A percentile compares a stretch with the other conserved stretches of the same genome.
These are phyloP conservation scores for Squalus acanthias DNA, from an alignment of 2,797 vertebrate genomes.

Conservation along the genomic window DNA sequence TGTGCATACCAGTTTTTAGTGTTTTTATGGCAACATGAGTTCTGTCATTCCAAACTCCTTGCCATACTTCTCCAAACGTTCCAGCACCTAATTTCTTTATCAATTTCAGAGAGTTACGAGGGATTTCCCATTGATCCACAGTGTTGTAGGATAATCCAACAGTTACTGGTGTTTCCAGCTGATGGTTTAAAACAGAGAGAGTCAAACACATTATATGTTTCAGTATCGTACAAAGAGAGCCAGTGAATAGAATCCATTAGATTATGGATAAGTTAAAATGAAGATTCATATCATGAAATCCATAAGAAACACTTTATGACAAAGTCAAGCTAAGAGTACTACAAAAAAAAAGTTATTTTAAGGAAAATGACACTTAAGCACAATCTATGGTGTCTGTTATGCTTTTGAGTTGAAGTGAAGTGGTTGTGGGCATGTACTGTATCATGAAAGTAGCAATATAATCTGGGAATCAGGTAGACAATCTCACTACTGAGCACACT, in stretches of 20 bases:
- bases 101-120: conserved; percentile 70
- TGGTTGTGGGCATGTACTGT: too few relatives aligned
- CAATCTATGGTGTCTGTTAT: too few relatives aligned
- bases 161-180: conserved; percentile 64
- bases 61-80: conserved; percentile 89
- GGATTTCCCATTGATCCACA: conserved; percentile 89
- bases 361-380: too few relatives aligned
- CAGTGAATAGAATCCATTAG: not conserved
- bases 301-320: not conserved
- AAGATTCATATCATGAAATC: not conserved
- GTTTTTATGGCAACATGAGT: conserved; percentile 88
- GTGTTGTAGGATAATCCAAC: conserved; percentile 85
- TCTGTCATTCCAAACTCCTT: conserved; percentile 85
- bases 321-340: not conserved
- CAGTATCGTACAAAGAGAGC: not conserved
- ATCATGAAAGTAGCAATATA: too few relatives aligned
- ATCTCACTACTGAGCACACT: not conserved
- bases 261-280: not conserved
- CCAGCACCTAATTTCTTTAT: conserved; percentile 77
- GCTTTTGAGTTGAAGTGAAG: too few relatives aligned
- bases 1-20: conserved; percentile 75
- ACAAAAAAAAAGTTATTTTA: not conserved
- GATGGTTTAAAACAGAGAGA: conserved; percentile 2
- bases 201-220: too few relatives aligned
- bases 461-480: not conserved